Evolutionary conservation across 2,113 vertebrate genomes (phyloP).

Genomic region (Erythrolamprus reginae): DNA sequence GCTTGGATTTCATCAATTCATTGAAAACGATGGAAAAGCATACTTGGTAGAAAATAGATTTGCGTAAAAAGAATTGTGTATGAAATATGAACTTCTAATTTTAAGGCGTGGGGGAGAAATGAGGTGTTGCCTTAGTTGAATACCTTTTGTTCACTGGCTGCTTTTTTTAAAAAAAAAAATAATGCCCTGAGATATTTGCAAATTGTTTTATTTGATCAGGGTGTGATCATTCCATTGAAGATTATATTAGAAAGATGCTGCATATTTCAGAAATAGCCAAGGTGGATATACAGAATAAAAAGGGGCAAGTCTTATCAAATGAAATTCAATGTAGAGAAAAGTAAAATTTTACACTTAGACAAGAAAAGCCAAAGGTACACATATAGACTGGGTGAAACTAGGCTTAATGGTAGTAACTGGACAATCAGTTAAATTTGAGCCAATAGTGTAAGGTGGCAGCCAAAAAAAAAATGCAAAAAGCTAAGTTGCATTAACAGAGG

Average conservation of each 20-base stretch:
- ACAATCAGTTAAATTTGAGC: no score
- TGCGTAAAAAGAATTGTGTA: conserved; percentile 57
- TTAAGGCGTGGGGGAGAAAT: conserved; percentile 31
- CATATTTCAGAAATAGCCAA: background rate
- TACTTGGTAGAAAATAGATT: conserved; percentile 52
- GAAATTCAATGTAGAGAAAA: no score
- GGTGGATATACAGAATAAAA: background rate
- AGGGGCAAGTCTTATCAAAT: background rate
- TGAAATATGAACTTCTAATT: conserved; percentile 57
- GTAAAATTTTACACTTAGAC: no score
- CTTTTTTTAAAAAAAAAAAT: conserved; percentile 8
- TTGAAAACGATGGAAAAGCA: conserved; percentile 56
- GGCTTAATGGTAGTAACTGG: no score
- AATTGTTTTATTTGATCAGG: background rate
- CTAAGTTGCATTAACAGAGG: no score
- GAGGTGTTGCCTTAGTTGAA: conserved; percentile 1
- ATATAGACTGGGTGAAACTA: no score
- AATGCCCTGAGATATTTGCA: background rate
- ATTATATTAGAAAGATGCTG: background rate
- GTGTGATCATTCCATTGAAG: background rate
- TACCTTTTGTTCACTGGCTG: conserved; percentile 27
- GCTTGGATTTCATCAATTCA: conserved; percentile 61
- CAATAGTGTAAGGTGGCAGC: no score
- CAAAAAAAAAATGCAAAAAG: no score
- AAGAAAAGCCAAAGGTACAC: no score